These are phyloP conservation scores for Pluvialis apricaria DNA, from an alignment of 2,113 vertebrate genomes.

Conservation along the genomic window DNA sequence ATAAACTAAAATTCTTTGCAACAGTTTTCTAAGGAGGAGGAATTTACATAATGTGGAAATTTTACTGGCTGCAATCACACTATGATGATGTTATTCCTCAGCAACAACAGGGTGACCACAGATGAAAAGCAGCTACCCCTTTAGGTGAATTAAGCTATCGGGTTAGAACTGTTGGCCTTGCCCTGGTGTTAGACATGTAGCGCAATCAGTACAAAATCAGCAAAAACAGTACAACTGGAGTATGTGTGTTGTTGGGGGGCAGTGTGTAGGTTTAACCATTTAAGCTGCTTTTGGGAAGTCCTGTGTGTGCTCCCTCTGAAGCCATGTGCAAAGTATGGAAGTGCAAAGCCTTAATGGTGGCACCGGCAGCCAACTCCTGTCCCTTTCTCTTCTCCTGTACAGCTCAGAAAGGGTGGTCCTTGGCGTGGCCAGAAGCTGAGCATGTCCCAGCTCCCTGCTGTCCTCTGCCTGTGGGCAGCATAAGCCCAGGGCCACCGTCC, in stretches of 20 bases:
- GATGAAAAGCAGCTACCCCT: neutral
- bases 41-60: neutral
- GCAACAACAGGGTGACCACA: neutral
- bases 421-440: neutral
- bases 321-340: accelerated
- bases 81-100: neutral
- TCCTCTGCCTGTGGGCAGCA: neutral
- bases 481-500: neutral
- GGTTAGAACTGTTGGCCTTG: neutral
- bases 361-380: neutral
- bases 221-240: neutral
- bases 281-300: neutral
- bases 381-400: neutral
- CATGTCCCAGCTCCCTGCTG: neutral
- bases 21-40: neutral
- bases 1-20: neutral
- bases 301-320: neutral
- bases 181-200: neutral
- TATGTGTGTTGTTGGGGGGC: neutral
- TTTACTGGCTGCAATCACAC: neutral
- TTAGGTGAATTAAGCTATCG: neutral
- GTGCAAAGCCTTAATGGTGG: neutral
- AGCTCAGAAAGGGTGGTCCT: neutral
- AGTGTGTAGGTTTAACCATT: neutral
- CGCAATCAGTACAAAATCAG: neutral